A percentile compares a stretch with the other conserved stretches of the same genome.
Conservation (phyloP, 53 echinoderm and acorn worm genomes). For the Patiria pectinifera region DNA sequence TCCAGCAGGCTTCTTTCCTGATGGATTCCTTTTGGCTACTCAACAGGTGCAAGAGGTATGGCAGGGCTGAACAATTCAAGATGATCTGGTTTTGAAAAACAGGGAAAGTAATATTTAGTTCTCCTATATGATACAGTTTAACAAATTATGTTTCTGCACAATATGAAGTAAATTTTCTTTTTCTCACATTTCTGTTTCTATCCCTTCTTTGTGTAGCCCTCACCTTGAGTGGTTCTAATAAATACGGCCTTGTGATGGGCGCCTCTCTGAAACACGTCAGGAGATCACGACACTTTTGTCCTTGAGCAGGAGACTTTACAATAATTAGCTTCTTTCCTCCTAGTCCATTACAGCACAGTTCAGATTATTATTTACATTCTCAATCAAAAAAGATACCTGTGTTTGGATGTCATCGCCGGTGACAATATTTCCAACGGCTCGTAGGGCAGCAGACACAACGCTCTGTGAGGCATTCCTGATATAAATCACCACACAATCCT, state of each 20-base stretch:
- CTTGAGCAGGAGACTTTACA: not conserved
- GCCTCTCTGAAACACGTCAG: too few relatives aligned
- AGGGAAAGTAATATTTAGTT: not conserved
- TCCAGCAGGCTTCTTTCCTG: constrained; percentile 99
- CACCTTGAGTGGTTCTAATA: too few relatives aligned
- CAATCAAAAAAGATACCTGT: constrained; percentile 69
- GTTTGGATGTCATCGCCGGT: constrained; percentile 98
- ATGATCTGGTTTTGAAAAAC: constrained; percentile 70
- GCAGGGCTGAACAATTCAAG: constrained; percentile 91
- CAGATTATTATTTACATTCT: not conserved
- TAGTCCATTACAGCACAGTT: not conserved
- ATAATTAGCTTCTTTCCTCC: not conserved
- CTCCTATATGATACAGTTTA: not conserved
- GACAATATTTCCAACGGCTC: constrained; percentile 97
- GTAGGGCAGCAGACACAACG: constrained; percentile 95
- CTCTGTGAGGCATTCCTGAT: constrained; percentile 92
- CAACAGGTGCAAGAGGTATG: constrained; percentile 89
- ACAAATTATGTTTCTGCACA: too few relatives aligned
- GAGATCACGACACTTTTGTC: too few relatives aligned
- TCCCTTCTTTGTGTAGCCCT: too few relatives aligned
- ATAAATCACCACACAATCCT: not conserved
- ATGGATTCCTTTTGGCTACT: constrained; percentile 97
- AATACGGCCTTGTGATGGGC: too few relatives aligned
- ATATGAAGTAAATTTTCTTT: too few relatives aligned
- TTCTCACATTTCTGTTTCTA: too few relatives aligned